phyloP scores from a whole-genome alignment of 2,113 vertebrate species.

The Spilogale gracilis region DNA sequence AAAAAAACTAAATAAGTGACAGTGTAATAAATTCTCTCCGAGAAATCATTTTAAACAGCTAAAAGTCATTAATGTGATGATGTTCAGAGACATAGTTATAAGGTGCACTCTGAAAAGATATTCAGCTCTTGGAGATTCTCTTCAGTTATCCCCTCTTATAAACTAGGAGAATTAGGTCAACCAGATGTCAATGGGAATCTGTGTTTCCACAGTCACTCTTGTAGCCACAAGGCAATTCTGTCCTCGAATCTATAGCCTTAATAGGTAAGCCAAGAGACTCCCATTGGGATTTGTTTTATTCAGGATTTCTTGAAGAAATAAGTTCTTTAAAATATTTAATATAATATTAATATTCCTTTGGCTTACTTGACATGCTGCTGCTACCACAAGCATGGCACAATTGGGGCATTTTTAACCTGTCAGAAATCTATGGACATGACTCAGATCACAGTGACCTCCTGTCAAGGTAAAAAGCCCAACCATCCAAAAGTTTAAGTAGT shows the following conservation, averaged over 20 bases:
- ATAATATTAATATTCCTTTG: background rate
- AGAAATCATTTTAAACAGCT: background rate
- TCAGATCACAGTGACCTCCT: background rate
- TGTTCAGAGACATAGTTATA: background rate
- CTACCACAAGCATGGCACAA: background rate
- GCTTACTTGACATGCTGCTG: background rate
- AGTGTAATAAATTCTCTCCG: background rate
- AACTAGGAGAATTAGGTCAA: background rate
- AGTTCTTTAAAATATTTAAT: background rate
- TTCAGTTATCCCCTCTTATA: fast-evolving
- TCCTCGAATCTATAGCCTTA: background rate
- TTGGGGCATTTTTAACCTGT: background rate
- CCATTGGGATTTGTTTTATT: background rate
- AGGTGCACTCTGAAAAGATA: background rate
- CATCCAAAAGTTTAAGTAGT: background rate
- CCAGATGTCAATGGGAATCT: background rate
- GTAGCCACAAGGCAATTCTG: background rate
- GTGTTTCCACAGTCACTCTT: background rate
- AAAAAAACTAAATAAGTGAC: background rate
- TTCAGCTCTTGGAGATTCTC: background rate
- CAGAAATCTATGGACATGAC: fast-evolving
- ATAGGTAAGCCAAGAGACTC: background rate
- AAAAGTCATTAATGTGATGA: background rate
- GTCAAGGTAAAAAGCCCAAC: fast-evolving
- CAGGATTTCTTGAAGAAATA: background rate